Evolutionary conservation across 2,888 invertebrate species (phyloP).

Genomic region (Drosophila mettleri): DNA sequence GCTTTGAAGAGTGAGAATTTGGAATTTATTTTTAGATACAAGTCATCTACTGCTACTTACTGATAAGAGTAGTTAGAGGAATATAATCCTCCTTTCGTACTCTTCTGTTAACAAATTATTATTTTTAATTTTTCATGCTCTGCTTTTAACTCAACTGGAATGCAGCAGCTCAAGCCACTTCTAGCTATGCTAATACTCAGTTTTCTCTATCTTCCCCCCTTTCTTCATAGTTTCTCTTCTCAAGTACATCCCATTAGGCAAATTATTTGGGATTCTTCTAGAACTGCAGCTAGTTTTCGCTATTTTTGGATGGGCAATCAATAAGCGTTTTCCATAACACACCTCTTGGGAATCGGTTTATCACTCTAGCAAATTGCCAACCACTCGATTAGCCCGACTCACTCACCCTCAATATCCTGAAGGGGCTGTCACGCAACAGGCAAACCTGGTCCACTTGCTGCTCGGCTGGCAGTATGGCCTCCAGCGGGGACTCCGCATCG

Average conservation of each 20-base stretch:
- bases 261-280: constrained; percentile 19
- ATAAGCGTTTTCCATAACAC: constrained; percentile 40
- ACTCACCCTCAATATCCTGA: constrained; percentile 85
- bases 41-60: too few relatives aligned
- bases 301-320: constrained; percentile 24
- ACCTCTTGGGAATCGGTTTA: constrained; percentile 15
- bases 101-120: too few relatives aligned
- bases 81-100: too few relatives aligned
- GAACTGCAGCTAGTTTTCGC: constrained; percentile 16
- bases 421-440: constrained; percentile 88
- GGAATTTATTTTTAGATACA: too few relatives aligned
- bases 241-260: background rate
- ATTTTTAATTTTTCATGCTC: background rate
- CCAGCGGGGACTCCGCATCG: constrained; percentile 81
- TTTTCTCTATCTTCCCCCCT: too few relatives aligned
- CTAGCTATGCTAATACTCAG: background rate
- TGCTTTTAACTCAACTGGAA: background rate
- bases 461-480: constrained; percentile 82
- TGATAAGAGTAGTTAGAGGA: too few relatives aligned
- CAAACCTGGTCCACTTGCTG: constrained; percentile 87
- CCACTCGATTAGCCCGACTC: constrained; percentile 69
- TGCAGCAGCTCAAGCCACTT: too few relatives aligned
- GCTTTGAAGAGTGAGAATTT: too few relatives aligned
- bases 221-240: background rate
- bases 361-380: constrained; percentile 60